Evolutionary conservation across 2,113 vertebrate genomes (phyloP).

Genomic region (Cygnus buccinator): DNA sequence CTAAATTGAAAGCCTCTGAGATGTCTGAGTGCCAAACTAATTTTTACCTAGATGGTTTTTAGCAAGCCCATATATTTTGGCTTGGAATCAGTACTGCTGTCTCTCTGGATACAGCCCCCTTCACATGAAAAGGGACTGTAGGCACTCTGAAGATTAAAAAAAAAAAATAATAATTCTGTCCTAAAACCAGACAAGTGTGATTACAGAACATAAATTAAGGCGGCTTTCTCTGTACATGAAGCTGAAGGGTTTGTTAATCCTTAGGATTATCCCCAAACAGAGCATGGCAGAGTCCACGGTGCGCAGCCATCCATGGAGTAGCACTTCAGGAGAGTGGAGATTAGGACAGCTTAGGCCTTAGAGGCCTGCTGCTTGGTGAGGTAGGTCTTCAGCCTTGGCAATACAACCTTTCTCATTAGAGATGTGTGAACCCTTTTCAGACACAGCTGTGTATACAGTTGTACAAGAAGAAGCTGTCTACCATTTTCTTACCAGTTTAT

Average conservation of each 20-base stretch:
- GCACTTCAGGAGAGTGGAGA: neutral
- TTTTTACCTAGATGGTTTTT: neutral
- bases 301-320: neutral
- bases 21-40: neutral
- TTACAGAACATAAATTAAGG: neutral
- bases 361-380: neutral
- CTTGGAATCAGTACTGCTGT: neutral
- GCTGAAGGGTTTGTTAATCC: neutral
- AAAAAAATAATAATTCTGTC: neutral
- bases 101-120: neutral
- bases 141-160: neutral
- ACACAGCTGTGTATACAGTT: neutral
- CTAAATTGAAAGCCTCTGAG: neutral
- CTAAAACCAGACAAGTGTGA: neutral
- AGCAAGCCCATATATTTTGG: neutral
- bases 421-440: neutral
- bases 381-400: neutral
- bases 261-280: neutral
- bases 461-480: neutral
- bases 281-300: neutral
- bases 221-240: neutral
- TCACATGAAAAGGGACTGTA: fast-evolving
- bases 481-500: neutral
- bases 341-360: neutral
- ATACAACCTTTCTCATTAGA: neutral